Evolutionary conservation across 1,140 invertebrate genomes (phyloP).

Genomic region (Drosophila busckii): DNA sequence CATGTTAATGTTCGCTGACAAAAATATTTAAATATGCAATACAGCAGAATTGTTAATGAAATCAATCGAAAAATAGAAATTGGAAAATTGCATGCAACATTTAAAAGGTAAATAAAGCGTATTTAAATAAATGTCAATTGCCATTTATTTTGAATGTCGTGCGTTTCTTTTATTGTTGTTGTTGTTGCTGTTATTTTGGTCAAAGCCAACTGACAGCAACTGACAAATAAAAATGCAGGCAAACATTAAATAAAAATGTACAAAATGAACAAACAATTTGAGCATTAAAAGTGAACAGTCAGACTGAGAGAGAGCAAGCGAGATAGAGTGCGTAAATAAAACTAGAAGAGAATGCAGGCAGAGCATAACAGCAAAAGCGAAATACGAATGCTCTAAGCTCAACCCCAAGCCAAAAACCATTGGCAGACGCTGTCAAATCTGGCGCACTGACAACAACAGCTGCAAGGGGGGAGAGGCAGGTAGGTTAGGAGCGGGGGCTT

Average conservation of each 20-base stretch:
- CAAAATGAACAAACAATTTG: slow-evolving; percentile 21
- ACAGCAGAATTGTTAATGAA: slow-evolving; percentile 15
- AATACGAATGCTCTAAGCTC: slow-evolving; percentile 1
- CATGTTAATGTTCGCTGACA: too few species aligned
- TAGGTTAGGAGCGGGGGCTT: neutral
- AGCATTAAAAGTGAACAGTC: slow-evolving; percentile 22
- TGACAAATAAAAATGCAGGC: slow-evolving; percentile 16
- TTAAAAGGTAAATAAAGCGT: slow-evolving; percentile 26
- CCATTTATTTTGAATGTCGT: slow-evolving; percentile 14
- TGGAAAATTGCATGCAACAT: slow-evolving; percentile 20
- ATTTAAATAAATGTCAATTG: slow-evolving; percentile 50
- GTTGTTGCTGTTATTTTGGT: too few species aligned
- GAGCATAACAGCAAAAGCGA: slow-evolving; percentile 1
- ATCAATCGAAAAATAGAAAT: slow-evolving; percentile 11
- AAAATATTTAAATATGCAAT: neutral
- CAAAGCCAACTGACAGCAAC: slow-evolving; percentile 3
- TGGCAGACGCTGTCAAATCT: slow-evolving; percentile 59
- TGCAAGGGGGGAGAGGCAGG: slow-evolving; percentile 1
- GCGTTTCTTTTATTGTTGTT: too few species aligned
- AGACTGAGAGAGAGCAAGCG: neutral
- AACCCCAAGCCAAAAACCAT: slow-evolving; percentile 32
- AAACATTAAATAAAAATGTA: slow-evolving; percentile 22
- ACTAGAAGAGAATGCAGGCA: slow-evolving; percentile 23
- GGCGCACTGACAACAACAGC: slow-evolving; percentile 47
- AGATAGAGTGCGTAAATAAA: slow-evolving; percentile 40